Conservation (phyloP, 2,888 invertebrate genomes). For the Lithophane socia region DNA sequence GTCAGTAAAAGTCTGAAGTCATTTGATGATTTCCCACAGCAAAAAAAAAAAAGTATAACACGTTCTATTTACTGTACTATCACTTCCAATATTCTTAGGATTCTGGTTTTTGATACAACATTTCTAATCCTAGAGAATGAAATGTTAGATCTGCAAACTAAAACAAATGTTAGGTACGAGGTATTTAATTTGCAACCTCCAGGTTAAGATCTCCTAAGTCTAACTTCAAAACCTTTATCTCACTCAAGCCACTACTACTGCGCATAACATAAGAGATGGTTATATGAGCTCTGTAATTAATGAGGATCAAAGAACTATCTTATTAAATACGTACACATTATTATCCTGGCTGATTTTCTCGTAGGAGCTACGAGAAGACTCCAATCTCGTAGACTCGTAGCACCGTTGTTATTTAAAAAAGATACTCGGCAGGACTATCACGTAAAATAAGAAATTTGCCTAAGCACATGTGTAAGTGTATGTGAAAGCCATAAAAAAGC, state of each 20-base stretch:
- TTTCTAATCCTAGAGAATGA: not conserved
- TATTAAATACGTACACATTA: not conserved
- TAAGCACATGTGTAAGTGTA: not conserved
- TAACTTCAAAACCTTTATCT: too few relatives aligned
- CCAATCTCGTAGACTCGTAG: not conserved
- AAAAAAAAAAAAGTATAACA: too few relatives aligned
- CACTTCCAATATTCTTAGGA: not conserved
- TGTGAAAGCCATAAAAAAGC: conserved; percentile 2
- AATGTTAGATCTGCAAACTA: not conserved
- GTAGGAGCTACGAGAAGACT: not conserved
- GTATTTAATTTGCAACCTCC: too few relatives aligned
- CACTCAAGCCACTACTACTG: not conserved
- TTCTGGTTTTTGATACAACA: too few relatives aligned
- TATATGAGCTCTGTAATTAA: not conserved
- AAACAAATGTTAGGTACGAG: not conserved
- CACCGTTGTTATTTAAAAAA: not conserved
- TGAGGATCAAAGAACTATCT: not conserved
- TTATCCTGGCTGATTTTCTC: not conserved
- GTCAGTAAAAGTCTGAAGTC: too few relatives aligned
- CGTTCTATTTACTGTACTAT: not conserved
- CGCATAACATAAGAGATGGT: not conserved
- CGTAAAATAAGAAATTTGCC: not conserved
- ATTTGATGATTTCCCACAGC: too few relatives aligned
- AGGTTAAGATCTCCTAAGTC: too few relatives aligned
- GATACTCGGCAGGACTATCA: not conserved